Conservation (phyloP, 2,113 vertebrate genomes). For the Crotalus viridis region DNA sequence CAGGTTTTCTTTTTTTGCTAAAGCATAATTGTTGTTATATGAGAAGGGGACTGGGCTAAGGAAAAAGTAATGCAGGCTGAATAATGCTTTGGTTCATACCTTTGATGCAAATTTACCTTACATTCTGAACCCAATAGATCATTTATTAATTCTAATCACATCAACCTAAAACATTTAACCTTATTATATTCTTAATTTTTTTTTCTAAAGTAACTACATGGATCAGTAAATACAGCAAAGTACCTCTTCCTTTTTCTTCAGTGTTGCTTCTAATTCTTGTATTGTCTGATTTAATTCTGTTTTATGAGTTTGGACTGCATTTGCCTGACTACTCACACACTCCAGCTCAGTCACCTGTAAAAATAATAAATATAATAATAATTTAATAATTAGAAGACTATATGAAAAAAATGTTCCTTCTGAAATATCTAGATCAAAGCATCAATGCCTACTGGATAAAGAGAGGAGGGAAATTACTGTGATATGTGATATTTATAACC, state of each 20-base stretch:
- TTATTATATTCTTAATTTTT: slow-evolving; percentile 2
- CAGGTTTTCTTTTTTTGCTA: not conserved
- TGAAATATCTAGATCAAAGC: not conserved
- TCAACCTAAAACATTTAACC: not conserved
- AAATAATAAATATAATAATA: slow-evolving; percentile 37
- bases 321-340: slow-evolving; percentile 93
- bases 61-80: not conserved
- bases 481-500: slow-evolving; percentile 8
- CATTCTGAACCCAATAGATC: not conserved
- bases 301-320: slow-evolving; percentile 95
- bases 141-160: not conserved
- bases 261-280: slow-evolving; percentile 87
- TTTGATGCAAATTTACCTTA: not conserved
- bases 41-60: not conserved
- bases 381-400: slow-evolving; percentile 19
- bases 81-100: not conserved
- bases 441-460: not conserved
- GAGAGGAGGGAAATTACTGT: not conserved
- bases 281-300: slow-evolving; percentile 96
- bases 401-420: slow-evolving; percentile 5
- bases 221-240: slow-evolving; percentile 17
- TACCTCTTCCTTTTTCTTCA: slow-evolving; percentile 96
- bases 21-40: not conserved
- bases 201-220: not conserved
- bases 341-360: slow-evolving; percentile 94